phyloP scores from a whole-genome alignment of 2,113 vertebrate species.

The Poecilia latipinna region DNA sequence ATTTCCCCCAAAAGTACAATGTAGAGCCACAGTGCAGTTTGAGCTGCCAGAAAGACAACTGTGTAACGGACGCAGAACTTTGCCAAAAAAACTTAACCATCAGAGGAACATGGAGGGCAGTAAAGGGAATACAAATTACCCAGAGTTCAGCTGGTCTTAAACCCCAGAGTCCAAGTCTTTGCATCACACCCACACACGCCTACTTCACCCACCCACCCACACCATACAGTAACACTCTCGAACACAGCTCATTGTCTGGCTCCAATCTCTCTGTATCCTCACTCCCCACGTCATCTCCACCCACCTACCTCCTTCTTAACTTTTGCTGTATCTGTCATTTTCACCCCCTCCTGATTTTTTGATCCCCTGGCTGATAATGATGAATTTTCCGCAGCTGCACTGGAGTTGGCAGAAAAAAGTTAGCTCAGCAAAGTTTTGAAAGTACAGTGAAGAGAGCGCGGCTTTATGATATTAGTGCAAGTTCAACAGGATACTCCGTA shows the following conservation, averaged over 20 bases:
- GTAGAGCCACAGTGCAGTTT: not conserved
- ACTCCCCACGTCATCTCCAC: conserved; percentile 69
- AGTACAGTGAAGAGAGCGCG: conserved; percentile 50
- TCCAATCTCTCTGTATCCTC: conserved; percentile 62
- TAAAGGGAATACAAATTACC: conserved; percentile 57
- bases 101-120: conserved; percentile 46
- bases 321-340: conserved; percentile 76
- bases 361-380: conserved; percentile 78
- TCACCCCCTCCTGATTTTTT: conserved; percentile 66
- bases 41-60: not conserved
- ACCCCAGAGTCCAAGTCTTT: conserved; percentile 44
- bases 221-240: conserved; percentile 45
- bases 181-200: conserved; percentile 11
- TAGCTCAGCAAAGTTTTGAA: conserved; percentile 73
- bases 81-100: conserved; percentile 26
- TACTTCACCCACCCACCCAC: conserved; percentile 27
- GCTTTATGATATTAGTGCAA: conserved; percentile 63
- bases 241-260: conserved; percentile 67
- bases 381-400: conserved; percentile 71
- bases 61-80: not conserved
- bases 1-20: not conserved
- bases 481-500: conserved; percentile 49
- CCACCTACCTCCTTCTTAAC: conserved; percentile 66
- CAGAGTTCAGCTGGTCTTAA: conserved; percentile 69
- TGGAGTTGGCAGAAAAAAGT: conserved; percentile 70